Evolutionary conservation across 2,888 invertebrate species (phyloP).

Genomic region (Zygothrica quintamaculata): DNA sequence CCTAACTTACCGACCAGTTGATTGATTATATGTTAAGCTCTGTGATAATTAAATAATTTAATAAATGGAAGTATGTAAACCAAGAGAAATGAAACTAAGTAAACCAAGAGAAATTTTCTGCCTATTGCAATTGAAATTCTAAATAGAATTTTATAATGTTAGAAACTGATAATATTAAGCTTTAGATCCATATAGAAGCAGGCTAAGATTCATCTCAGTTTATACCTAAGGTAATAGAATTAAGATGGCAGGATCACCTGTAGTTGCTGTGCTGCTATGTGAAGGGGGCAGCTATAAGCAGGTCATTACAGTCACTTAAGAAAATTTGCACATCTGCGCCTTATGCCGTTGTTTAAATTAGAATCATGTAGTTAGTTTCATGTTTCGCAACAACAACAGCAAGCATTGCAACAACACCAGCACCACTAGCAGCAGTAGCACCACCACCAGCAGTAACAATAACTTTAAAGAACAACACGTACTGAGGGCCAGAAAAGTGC

Average conservation of each 20-base stretch:
- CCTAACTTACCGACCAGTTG: constrained; percentile 13
- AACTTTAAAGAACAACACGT: constrained; percentile 64
- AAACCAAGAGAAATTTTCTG: too few relatives aligned
- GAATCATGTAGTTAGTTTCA: constrained; percentile 61
- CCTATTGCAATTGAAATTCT: too few relatives aligned
- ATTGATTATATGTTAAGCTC: not conserved
- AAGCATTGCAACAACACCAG: constrained; percentile 25
- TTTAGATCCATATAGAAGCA: too few relatives aligned
- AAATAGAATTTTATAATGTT: too few relatives aligned
- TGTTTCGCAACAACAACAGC: constrained; percentile 55
- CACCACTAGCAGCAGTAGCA: constrained; percentile 19
- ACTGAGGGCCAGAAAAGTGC: constrained; percentile 44
- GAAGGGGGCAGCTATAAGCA: not conserved
- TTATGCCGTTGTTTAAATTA: constrained; percentile 59
- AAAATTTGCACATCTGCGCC: constrained; percentile 70
- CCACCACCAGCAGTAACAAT: constrained; percentile 21
- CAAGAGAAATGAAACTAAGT: too few relatives aligned
- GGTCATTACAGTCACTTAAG: constrained; percentile 37
- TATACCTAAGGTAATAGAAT: not conserved
- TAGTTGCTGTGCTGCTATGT: not conserved
- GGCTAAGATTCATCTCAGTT: too few relatives aligned
- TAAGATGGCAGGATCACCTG: constrained; percentile 50
- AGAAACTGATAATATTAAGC: too few relatives aligned
- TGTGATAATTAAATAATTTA: too few relatives aligned
- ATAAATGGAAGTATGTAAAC: too few relatives aligned